These are phyloP conservation scores for Dolichomitus sp. DNA, from an alignment of 2,888 invertebrate species.

Conservation along the genomic window DNA sequence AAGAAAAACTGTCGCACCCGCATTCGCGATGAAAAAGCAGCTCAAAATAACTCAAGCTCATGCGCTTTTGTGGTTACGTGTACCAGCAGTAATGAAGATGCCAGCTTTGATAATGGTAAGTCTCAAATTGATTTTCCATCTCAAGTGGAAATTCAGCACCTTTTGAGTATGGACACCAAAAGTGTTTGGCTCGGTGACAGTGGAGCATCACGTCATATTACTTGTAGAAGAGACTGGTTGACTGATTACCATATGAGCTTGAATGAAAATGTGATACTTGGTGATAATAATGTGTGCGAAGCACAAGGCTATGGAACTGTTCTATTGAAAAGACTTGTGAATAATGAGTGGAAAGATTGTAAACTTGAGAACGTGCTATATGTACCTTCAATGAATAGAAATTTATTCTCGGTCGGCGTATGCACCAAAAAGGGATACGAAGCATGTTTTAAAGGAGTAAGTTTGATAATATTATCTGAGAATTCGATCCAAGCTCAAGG, in stretches of 20 bases:
- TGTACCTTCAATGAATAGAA: conserved; percentile 76
- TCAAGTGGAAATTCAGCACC: not conserved
- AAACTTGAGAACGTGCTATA: conserved; percentile 74
- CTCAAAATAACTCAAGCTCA: not conserved
- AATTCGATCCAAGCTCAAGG: conserved; percentile 12
- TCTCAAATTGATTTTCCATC: no score
- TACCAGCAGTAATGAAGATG: not conserved
- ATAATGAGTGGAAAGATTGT: conserved; percentile 71
- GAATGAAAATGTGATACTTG: conserved; percentile 51
- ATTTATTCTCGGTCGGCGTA: conserved; percentile 80
- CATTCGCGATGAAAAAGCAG: not conserved
- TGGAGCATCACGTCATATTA: not conserved
- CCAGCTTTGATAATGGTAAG: conserved; percentile 19
- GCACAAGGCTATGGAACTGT: conserved; percentile 72
- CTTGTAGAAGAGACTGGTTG: not conserved
- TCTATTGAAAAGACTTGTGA: conserved; percentile 66
- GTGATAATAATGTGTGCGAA: conserved; percentile 64
- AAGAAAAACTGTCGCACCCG: not conserved
- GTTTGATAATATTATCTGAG: not conserved
- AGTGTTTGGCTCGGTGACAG: not conserved
- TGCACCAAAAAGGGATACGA: conserved; percentile 70
- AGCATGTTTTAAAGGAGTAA: conserved; percentile 68
- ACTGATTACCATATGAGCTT: conserved; percentile 8
- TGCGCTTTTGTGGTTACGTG: conserved; percentile 41
- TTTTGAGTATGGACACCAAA: conserved; percentile 11